Evolutionary conservation across 2,888 invertebrate species (phyloP).

Genomic region (Tanytarsus gracilentus): DNA sequence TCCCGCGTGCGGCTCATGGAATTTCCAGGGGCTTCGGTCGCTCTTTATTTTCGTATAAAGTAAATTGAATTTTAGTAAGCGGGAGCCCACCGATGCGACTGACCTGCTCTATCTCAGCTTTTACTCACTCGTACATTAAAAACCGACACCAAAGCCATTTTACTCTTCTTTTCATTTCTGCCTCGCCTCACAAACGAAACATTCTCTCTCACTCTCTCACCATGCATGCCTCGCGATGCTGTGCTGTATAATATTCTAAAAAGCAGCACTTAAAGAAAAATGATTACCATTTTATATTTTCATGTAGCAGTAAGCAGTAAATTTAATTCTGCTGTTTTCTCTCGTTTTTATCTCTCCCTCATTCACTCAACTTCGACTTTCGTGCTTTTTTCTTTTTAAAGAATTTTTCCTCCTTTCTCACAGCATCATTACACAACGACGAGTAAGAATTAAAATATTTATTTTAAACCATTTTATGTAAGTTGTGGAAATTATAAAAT

Average conservation of each 20-base stretch:
- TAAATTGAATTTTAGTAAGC: conserved; percentile 4
- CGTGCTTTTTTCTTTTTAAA: conserved; percentile 5
- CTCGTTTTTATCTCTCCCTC: conserved; percentile 9
- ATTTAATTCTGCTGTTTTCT: conserved; percentile 24
- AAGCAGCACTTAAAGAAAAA: conserved; percentile 29
- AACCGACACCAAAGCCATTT: conserved; percentile 7
- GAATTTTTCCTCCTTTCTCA: too few species aligned
- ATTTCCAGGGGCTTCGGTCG: conserved; percentile 5
- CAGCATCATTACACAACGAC: too few species aligned
- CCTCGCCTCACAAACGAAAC: conserved; percentile 7
- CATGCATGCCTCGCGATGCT: neutral
- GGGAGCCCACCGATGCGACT: neutral
- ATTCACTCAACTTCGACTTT: neutral
- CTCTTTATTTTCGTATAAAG: neutral
- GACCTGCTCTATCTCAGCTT: neutral
- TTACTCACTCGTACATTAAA: neutral
- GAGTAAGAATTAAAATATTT: too few species aligned
- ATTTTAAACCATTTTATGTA: too few species aligned
- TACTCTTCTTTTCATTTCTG: conserved; percentile 1
- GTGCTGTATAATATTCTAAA: conserved; percentile 5
- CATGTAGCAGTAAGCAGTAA: conserved; percentile 26
- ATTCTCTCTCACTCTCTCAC: neutral
- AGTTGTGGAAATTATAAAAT: too few species aligned
- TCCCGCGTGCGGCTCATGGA: conserved; percentile 10
- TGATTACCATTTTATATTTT: conserved; percentile 28